A percentile compares a stretch with the other conserved stretches of the same genome.
These are phyloP conservation scores for Trissolcus brochymenae DNA, from an alignment of 2,888 invertebrate species.

Conservation along the genomic window DNA sequence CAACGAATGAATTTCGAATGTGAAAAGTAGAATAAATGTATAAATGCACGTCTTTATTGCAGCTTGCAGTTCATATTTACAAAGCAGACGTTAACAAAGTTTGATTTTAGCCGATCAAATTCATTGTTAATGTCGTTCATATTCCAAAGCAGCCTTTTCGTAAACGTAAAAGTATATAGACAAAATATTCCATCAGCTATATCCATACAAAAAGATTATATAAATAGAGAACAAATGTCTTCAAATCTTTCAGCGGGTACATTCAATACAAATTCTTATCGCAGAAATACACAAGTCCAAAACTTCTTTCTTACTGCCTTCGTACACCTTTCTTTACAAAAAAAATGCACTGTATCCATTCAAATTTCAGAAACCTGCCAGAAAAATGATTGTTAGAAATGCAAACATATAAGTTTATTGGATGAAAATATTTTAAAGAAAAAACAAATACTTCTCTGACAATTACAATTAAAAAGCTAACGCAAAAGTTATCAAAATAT, in stretches of 20 bases:
- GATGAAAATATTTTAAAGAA: neutral
- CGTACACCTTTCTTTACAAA: too few species aligned
- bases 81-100: neutral
- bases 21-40: constrained; percentile 7
- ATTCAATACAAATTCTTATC: neutral
- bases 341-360: too few species aligned
- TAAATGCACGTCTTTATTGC: constrained; percentile 29
- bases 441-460: neutral
- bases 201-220: neutral
- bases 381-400: neutral
- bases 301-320: too few species aligned
- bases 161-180: constrained; percentile 12
- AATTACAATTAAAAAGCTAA: neutral
- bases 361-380: neutral
- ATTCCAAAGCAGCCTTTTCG: neutral
- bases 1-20: constrained; percentile 57
- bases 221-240: constrained; percentile 3
- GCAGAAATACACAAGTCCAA: neutral
- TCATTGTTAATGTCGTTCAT: too few species aligned
- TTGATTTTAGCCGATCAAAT: neutral
- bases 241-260: neutral
- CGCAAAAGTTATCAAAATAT: neutral
- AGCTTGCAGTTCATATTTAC: constrained; percentile 20
- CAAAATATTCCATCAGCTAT: constrained; percentile 10
- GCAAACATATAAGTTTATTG: neutral